Conservation (phyloP, 2,888 invertebrate species). For the Uloborus plumipes region DNA sequence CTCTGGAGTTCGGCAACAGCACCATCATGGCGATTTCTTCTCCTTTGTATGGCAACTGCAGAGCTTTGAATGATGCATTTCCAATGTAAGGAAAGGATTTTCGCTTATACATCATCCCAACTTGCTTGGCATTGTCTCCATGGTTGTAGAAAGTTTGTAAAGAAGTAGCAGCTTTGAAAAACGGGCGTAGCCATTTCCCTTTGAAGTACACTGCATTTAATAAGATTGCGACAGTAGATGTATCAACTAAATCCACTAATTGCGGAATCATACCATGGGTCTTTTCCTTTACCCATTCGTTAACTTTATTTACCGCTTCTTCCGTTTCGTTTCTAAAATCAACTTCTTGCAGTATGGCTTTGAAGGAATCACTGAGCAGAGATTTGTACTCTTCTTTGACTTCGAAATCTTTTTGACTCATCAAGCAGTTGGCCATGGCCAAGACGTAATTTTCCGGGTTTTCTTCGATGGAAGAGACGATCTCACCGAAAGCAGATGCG, state of each 20-base stretch:
- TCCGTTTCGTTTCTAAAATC: conserved; percentile 75
- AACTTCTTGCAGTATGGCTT: conserved; percentile 77
- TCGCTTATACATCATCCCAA: conserved; percentile 28
- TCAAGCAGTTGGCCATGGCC: conserved; percentile 80
- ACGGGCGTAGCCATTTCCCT: conserved; percentile 82
- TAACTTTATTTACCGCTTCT: conserved; percentile 76
- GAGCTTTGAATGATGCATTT: conserved; percentile 20
- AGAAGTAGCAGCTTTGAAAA: conserved; percentile 73
- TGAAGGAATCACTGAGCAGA: conserved; percentile 76
- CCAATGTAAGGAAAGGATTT: conserved; percentile 15
- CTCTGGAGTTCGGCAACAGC: conserved; percentile 42
- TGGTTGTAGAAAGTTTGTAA: conserved; percentile 59
- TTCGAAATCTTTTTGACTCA: conserved; percentile 74
- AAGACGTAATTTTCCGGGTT: conserved; percentile 7
- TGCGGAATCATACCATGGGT: conserved; percentile 76
- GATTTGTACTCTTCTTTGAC: conserved; percentile 18
- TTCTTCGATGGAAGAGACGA: conserved; percentile 9
- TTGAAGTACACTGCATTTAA: conserved; percentile 91
- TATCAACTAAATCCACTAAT: conserved; percentile 71
- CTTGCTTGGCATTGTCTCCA: conserved; percentile 15
- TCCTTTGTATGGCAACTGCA: conserved; percentile 61
- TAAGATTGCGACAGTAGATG: conserved; percentile 79
- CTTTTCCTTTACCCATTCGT: conserved; percentile 83
- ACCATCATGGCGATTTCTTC: conserved; percentile 56
- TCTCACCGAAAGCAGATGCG: conserved; percentile 5